These are phyloP conservation scores for Lacanobia wlatinum DNA, from an alignment of 2,888 invertebrate species.

Conservation along the genomic window DNA sequence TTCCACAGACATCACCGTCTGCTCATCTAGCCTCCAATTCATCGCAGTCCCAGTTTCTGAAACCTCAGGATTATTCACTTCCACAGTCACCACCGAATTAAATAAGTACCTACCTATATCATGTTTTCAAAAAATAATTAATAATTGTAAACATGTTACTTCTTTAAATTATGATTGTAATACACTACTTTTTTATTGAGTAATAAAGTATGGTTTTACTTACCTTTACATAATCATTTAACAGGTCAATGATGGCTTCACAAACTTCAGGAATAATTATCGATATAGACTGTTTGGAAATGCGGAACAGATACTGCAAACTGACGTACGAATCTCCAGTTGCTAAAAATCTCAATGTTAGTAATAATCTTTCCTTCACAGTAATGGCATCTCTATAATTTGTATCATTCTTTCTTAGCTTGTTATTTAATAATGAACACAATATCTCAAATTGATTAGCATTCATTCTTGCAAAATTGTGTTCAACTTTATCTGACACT, in stretches of 20 bases:
- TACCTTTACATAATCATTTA: conserved; percentile 61
- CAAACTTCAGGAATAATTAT: conserved; percentile 61
- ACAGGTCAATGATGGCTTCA: conserved; percentile 56
- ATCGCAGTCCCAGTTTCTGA: neutral
- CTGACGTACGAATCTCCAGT: conserved; percentile 62
- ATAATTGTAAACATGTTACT: conserved; percentile 42
- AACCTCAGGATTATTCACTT: no score
- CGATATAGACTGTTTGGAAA: conserved; percentile 60
- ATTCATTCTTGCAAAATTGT: conserved; percentile 62
- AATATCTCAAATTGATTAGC: conserved; percentile 59
- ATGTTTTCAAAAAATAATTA: conserved; percentile 33
- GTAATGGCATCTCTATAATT: conserved; percentile 60
- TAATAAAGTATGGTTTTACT: conserved; percentile 53
- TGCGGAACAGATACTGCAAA: conserved; percentile 54
- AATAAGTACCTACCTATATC: conserved; percentile 5
- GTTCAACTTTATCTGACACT: conserved; percentile 54
- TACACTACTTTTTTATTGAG: conserved; percentile 54
- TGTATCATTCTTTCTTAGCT: conserved; percentile 54
- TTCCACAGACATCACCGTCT: conserved; percentile 38
- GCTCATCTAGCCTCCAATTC: conserved; percentile 47
- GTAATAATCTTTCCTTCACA: conserved; percentile 58
- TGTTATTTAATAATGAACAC: conserved; percentile 60
- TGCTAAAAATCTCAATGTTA: conserved; percentile 60
- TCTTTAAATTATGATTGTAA: conserved; percentile 45
- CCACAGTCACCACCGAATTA: neutral